phyloP scores from a whole-genome alignment of 2,113 vertebrate species.

The Oreocharis arfaki region DNA sequence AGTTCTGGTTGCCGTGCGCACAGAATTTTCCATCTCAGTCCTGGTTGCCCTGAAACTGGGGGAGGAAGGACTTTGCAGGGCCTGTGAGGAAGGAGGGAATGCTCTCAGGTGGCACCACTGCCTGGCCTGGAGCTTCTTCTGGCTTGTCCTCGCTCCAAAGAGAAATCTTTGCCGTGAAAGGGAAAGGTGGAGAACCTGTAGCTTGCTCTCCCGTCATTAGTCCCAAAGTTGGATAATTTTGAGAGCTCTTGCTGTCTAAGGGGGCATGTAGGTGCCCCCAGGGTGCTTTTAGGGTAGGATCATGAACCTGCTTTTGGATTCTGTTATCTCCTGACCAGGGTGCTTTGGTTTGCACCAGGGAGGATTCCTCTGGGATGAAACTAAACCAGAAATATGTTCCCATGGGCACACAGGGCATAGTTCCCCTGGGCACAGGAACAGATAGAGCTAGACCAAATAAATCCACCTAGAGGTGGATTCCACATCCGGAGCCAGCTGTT shows the following conservation, averaged over 20 bases:
- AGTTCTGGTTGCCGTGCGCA: not conserved
- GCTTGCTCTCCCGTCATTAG: not conserved
- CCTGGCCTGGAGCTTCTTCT: not conserved
- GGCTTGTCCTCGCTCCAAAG: not conserved
- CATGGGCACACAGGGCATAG: no score
- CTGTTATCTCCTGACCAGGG: not conserved
- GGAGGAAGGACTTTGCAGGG: not conserved
- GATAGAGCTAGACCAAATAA: not conserved
- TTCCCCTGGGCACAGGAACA: not conserved
- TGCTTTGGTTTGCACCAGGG: not conserved
- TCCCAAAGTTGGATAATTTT: not conserved
- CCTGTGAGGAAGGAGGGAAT: not conserved
- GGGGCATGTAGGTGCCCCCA: no score
- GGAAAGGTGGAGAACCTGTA: not conserved
- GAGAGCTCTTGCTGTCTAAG: not conserved
- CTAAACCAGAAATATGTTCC: not conserved
- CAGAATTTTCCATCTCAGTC: slow-evolving; percentile 6
- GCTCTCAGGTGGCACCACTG: not conserved
- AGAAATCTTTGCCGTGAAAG: not conserved
- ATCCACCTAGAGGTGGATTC: not conserved
- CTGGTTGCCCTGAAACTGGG: not conserved
- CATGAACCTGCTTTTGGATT: not conserved
- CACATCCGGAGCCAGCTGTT: not conserved
- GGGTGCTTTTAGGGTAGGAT: not conserved
- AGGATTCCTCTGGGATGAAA: not conserved